A percentile compares a stretch with the other conserved stretches of the same genome.
Evolutionary conservation across 2,888 invertebrate genomes (phyloP).

Genomic region (Thera britannica): DNA sequence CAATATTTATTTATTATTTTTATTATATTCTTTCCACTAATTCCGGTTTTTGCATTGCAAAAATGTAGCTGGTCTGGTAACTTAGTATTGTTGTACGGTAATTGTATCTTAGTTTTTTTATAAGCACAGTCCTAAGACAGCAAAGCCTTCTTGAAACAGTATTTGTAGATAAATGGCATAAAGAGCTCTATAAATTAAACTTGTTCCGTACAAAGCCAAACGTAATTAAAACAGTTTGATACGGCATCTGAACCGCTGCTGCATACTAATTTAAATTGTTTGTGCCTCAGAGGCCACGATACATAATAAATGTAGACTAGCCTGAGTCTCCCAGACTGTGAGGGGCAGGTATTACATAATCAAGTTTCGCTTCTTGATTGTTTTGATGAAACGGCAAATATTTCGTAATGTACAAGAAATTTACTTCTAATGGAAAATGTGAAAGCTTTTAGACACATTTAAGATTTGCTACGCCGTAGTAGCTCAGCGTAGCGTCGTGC

Average conservation of each 20-base stretch:
- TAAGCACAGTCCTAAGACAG: neutral
- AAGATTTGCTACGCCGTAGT: constrained; percentile 25
- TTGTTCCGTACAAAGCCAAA: constrained; percentile 14
- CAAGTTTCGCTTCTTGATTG: constrained; percentile 5
- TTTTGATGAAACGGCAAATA: neutral
- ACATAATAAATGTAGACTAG: constrained; percentile 28
- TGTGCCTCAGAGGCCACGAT: constrained; percentile 17
- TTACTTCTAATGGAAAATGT: constrained; percentile 10
- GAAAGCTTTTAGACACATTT: constrained; percentile 15
- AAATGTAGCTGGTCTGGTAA: neutral
- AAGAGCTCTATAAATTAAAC: constrained; percentile 18
- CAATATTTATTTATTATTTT: too few relatives aligned
- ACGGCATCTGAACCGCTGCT: constrained; percentile 16
- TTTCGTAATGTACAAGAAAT: constrained; percentile 5
- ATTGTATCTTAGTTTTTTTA: neutral
- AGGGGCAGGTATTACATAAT: neutral
- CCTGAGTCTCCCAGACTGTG: constrained; percentile 4
- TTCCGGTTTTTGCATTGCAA: neutral
- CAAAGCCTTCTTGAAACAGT: constrained; percentile 7
- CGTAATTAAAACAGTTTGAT: constrained; percentile 25
- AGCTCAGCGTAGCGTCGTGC: constrained; percentile 5
- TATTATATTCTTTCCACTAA: neutral
- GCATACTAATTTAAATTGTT: constrained; percentile 29
- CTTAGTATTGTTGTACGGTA: neutral
- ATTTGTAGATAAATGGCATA: constrained; percentile 3